A percentile compares a stretch with the other conserved stretches of the same genome.
Evolutionary conservation across 2,113 vertebrate species (phyloP).

Genomic region (Notiomystis cincta): DNA sequence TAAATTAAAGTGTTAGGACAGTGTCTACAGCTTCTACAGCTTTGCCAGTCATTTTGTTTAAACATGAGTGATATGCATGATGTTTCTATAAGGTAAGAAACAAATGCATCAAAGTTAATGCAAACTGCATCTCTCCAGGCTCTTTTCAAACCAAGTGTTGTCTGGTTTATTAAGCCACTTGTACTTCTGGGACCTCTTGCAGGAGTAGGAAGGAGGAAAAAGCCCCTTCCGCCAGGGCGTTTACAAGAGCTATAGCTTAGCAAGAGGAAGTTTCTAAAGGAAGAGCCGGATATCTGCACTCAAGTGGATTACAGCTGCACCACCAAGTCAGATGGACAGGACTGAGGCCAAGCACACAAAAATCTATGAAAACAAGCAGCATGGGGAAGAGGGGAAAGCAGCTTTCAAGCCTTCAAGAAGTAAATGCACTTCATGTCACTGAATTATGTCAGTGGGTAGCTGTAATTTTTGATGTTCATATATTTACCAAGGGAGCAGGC

Average conservation of each 20-base stretch:
- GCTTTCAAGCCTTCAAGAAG: not conserved
- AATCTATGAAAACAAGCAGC: not conserved
- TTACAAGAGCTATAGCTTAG: conserved; percentile 35
- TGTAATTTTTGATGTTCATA: not conserved
- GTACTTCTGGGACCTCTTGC: not conserved
- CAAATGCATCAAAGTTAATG: not conserved
- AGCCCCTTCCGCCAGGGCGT: conserved; percentile 1
- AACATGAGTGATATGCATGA: not conserved
- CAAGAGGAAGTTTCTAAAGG: conserved; percentile 48
- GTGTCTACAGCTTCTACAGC: not conserved
- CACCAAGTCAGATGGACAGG: not conserved
- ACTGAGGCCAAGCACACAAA: not conserved
- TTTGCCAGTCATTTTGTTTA: conserved; percentile 40
- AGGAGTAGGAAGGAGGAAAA: conserved; percentile 29
- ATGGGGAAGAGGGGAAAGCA: not conserved
- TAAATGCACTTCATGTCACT: not conserved
- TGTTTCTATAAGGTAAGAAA: not conserved
- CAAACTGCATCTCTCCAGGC: not conserved
- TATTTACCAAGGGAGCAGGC: not conserved
- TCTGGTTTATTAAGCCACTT: not conserved
- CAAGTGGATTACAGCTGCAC: conserved; percentile 31
- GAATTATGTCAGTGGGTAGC: not conserved
- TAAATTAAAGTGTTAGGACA: not conserved
- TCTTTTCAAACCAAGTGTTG: not conserved
- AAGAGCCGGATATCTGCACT: conserved; percentile 47